A percentile compares a stretch with the other conserved stretches of the same genome.
These are phyloP conservation scores for Pontoporia blainvillei DNA, from an alignment of 2,113 vertebrate species.

Conservation along the genomic window DNA sequence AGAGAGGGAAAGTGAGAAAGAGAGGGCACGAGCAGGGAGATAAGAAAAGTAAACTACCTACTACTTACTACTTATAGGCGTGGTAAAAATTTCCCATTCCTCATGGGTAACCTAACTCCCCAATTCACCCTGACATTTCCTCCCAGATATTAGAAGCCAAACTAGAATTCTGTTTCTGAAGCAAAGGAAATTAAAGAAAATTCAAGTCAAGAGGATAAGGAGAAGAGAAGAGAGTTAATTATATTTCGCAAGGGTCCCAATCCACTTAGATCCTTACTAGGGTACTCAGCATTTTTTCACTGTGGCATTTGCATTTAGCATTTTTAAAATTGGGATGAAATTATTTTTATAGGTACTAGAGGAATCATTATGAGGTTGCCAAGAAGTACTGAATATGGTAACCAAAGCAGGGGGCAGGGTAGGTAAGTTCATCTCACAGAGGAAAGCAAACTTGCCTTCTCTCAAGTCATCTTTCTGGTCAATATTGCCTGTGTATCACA, in stretches of 20 bases:
- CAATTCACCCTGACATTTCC: constrained; percentile 3
- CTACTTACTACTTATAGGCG: not conserved
- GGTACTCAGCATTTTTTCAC: constrained; percentile 55
- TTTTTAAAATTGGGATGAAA: constrained; percentile 60
- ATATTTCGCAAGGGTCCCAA: constrained; percentile 24
- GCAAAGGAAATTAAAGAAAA: constrained; percentile 30
- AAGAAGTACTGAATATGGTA: constrained; percentile 29
- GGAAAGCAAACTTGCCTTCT: constrained; percentile 12
- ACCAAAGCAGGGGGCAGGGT: constrained; percentile 10
- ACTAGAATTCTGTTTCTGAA: constrained; percentile 28
- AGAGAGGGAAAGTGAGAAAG: not conserved
- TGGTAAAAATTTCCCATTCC: not conserved
- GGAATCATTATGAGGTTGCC: constrained; percentile 34
- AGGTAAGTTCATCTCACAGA: not conserved
- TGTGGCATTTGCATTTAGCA: constrained; percentile 48
- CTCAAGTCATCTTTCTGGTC: not conserved
- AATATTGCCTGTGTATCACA: not conserved
- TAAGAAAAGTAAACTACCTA: not conserved
- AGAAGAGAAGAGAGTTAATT: constrained; percentile 58
- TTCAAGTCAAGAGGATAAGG: constrained; percentile 10
- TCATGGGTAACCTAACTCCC: not conserved
- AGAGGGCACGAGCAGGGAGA: not conserved
- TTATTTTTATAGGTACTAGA: constrained; percentile 51
- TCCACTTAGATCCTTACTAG: constrained; percentile 27
- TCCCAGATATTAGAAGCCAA: constrained; percentile 3